These are phyloP conservation scores for Osmoderma eremita DNA, from an alignment of 2,888 invertebrate species.

Conservation along the genomic window DNA sequence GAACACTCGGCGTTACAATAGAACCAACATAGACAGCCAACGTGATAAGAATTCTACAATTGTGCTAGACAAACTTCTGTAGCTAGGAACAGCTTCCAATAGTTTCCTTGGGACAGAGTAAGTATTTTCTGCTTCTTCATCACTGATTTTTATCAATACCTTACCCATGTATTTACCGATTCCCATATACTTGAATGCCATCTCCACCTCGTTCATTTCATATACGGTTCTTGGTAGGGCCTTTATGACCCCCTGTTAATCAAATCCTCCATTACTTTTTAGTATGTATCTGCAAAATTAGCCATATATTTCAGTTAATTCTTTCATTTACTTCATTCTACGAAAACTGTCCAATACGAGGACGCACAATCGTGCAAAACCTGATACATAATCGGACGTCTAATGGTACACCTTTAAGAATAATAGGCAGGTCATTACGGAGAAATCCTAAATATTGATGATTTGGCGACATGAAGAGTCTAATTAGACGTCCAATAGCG, in stretches of 20 bases:
- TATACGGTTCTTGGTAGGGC: slow-evolving; percentile 5
- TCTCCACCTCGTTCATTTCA: slow-evolving; percentile 45
- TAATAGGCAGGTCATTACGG: too few relatives aligned
- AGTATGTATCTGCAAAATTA: too few relatives aligned
- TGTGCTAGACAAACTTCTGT: neutral
- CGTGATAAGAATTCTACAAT: neutral
- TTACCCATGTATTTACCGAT: slow-evolving; percentile 86
- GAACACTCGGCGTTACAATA: slow-evolving; percentile 65
- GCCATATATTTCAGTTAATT: too few relatives aligned
- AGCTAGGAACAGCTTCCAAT: slow-evolving; percentile 6
- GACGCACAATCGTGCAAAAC: too few relatives aligned
- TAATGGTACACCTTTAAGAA: too few relatives aligned
- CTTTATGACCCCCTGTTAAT: neutral
- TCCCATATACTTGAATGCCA: slow-evolving; percentile 58
- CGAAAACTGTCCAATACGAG: too few relatives aligned
- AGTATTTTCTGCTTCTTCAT: slow-evolving; percentile 46
- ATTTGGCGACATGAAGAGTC: too few relatives aligned
- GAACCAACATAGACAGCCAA: slow-evolving; percentile 59
- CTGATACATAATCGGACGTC: too few relatives aligned
- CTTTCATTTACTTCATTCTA: too few relatives aligned
- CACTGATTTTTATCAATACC: slow-evolving; percentile 63
- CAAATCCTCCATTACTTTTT: too few relatives aligned
- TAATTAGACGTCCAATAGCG: too few relatives aligned
- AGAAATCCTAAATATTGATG: too few relatives aligned
- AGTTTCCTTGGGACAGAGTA: neutral